Evolutionary conservation across 2,888 invertebrate species (phyloP).

Genomic region (Pristionchus exspectatus): DNA sequence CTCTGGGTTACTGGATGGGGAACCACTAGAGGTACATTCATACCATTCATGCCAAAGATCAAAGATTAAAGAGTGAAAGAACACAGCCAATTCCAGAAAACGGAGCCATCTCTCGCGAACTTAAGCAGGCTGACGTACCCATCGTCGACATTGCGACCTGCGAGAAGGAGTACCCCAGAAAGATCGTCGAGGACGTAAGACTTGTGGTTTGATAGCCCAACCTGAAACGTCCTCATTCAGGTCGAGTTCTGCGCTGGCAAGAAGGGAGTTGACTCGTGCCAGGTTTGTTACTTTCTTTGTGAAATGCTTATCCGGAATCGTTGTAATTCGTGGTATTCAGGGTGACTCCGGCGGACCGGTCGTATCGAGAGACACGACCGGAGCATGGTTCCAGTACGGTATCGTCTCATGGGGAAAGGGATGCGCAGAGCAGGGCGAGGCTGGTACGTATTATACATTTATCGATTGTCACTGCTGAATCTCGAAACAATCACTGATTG

Average conservation of each 20-base stretch:
- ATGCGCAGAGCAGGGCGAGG: conserved; percentile 54
- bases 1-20: conserved; percentile 62
- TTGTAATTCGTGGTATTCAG: background rate
- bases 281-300: conserved; percentile 6
- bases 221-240: conserved; percentile 56
- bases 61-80: background rate
- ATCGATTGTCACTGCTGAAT: background rate
- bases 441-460: conserved; percentile 28
- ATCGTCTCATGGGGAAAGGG: conserved; percentile 56
- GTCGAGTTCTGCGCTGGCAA: conserved; percentile 67
- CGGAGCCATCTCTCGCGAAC: conserved; percentile 56
- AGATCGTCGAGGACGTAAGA: conserved; percentile 57
- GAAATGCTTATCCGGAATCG: background rate
- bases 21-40: conserved; percentile 53
- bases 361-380: conserved; percentile 17
- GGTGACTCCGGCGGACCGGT: conserved; percentile 57
- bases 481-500: conserved; percentile 22
- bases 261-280: conserved; percentile 56
- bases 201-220: background rate
- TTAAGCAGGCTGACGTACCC: conserved; percentile 61
- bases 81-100: conserved; percentile 35
- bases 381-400: conserved; percentile 55
- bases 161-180: conserved; percentile 59
- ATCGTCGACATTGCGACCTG: conserved; percentile 59
- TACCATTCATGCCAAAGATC: background rate